Conservation (phyloP, 2,113 vertebrate genomes). For the Phyllostomus discolor region DNA sequence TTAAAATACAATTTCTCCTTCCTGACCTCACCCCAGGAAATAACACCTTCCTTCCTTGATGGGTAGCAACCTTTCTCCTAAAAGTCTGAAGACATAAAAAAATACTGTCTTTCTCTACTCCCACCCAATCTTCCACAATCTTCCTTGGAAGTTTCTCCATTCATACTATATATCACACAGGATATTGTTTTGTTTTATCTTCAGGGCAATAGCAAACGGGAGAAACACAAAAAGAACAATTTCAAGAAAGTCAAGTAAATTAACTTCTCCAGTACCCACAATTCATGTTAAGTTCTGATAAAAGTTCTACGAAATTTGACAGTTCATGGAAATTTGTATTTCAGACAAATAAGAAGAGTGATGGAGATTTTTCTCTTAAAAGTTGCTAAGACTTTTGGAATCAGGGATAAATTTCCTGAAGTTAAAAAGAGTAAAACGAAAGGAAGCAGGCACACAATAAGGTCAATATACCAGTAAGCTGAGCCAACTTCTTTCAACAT, state of each 20-base stretch:
- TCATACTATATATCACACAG: neutral
- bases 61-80: neutral
- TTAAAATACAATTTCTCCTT: neutral
- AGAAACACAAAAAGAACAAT: neutral
- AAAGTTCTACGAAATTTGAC: neutral
- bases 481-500: neutral
- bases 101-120: neutral
- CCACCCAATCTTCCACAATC: neutral
- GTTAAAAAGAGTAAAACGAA: neutral
- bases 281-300: neutral
- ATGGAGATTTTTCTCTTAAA: constrained; percentile 15
- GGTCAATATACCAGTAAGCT: neutral
- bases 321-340: neutral
- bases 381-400: neutral
- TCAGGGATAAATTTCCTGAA: neutral
- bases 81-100: neutral
- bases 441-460: neutral
- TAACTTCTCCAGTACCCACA: neutral
- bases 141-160: neutral
- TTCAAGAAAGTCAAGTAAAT: neutral
- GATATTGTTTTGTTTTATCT: neutral
- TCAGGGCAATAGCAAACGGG: neutral
- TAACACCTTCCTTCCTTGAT: neutral
- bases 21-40: neutral
- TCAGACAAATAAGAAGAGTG: neutral